A percentile compares a stretch with the other conserved stretches of the same genome.
These are phyloP conservation scores for Quadroppia sp. DNA, from an alignment of 2,888 invertebrate species.

Conservation along the genomic window DNA sequence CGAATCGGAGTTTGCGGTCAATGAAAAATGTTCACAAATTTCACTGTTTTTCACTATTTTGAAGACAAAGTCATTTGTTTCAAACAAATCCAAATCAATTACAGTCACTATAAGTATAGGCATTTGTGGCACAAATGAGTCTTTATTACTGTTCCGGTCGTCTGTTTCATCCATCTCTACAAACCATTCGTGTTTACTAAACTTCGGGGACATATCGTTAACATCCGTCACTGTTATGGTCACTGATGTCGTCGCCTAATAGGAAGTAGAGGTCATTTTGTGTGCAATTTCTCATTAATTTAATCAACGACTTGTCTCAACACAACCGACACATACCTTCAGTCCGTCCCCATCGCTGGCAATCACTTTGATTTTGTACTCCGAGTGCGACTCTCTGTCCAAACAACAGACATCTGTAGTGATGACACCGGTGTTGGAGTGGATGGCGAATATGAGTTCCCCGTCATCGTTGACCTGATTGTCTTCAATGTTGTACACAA, in stretches of 20 bases:
- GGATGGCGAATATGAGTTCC: constrained; percentile 92
- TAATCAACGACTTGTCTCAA: no score
- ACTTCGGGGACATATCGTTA: constrained; percentile 97
- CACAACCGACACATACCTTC: no score
- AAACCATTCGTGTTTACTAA: constrained; percentile 92
- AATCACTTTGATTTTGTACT: constrained; percentile 94
- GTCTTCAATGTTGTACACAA: constrained; percentile 93
- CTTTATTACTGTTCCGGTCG: constrained; percentile 61
- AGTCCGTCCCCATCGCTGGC: constrained; percentile 92
- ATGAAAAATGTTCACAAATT: neutral
- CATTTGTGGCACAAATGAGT: constrained; percentile 70
- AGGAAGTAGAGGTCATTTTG: neutral
- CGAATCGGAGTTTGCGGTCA: constrained; percentile 55
- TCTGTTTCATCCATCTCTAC: constrained; percentile 95
- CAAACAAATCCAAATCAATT: constrained; percentile 76
- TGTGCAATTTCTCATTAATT: neutral
- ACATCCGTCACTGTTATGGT: constrained; percentile 93
- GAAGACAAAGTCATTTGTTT: constrained; percentile 76
- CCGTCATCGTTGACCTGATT: constrained; percentile 95
- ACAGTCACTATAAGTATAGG: constrained; percentile 90
- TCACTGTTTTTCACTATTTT: constrained; percentile 11
- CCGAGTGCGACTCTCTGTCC: constrained; percentile 90
- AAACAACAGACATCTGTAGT: constrained; percentile 94
- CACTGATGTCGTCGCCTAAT: constrained; percentile 80
- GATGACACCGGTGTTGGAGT: constrained; percentile 90